Conservation (phyloP, 2,888 invertebrate genomes). For the Gastracanthus pulcherrimus region DNA sequence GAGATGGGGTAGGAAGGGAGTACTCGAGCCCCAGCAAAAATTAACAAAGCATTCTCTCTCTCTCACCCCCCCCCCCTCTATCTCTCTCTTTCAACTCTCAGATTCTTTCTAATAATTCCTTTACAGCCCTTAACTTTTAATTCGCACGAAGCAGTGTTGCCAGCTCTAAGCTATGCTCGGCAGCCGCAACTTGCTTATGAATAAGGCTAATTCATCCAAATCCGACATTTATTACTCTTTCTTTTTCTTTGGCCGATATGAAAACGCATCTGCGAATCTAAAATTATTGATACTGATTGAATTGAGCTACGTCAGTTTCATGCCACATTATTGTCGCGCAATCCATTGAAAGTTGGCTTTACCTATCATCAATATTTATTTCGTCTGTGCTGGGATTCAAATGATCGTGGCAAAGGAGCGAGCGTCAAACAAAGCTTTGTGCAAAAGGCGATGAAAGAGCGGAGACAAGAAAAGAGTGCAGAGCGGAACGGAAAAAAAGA, state of each 20-base stretch:
- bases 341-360: not conserved
- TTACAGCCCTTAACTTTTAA: conserved; percentile 27
- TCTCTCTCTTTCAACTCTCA: conserved; percentile 7
- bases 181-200: too few species aligned
- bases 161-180: too few species aligned
- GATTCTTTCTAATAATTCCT: conserved; percentile 31
- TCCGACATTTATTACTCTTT: conserved; percentile 26
- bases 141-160: not conserved
- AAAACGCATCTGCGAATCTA: not conserved
- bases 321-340: not conserved
- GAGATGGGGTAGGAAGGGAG: conserved; percentile 60
- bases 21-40: conserved; percentile 56
- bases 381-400: conserved; percentile 2
- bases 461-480: not conserved
- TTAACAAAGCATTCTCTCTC: conserved; percentile 54
- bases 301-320: not conserved
- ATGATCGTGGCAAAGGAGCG: not conserved
- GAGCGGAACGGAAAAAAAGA: not conserved
- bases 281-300: too few species aligned
- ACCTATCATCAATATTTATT: conserved; percentile 33
- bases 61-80: not conserved
- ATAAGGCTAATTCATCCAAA: conserved; percentile 51
- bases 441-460: not conserved
- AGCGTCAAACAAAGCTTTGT: conserved; percentile 22
- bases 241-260: not conserved